Evolutionary conservation across 1,140 invertebrate species (phyloP), one percentile per base, ranked within the genome.

Genomic region (Aricia agestis): DNA sequence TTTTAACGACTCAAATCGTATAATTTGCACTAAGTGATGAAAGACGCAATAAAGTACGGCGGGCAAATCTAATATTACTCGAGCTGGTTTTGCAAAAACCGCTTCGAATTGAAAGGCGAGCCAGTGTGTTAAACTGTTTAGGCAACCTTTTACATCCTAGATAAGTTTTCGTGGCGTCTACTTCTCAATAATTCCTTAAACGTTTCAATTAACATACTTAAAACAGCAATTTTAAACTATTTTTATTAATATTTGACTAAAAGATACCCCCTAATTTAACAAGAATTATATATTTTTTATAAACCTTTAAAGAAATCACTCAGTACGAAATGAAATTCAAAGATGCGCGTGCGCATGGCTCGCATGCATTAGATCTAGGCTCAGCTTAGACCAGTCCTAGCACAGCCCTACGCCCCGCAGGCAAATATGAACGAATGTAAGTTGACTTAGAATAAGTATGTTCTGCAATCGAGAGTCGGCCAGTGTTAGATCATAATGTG

Each of bases 401-500:
- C 81, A 74, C 89, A 91, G 82, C 89, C 89, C 89, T 91, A 90
- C 76, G 83, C 77, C 86, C 86, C 83, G 85, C 87, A 91, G 89
- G 89, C 89, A 91, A 91, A 91, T 91, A 91, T 91, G 87, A 91
- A 91, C 87, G 89, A 91, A 91, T 91, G 89, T 91, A 89, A 91
- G 87, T 91, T 90, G 89, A 91, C 87, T 91, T 91, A 91, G 89
- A 91, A 91, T 91, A 91, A 91, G 89, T 91, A 84, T 90, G 87
- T 90, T 88, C 86, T 86, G 86, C 89, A 89, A 91, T 89, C 87
- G 86, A 89, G 87, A 88, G 79, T 81, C 83, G 75, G 86, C 83
- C 89, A 91, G 89, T 91, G 89, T 91, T 91, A 91, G 89, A 89
- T 91, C 89, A 91, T 90, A 88, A 89, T 89, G 89, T 91, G 89